Evolutionary conservation across 1,140 invertebrate genomes (phyloP), one percentile per base, ranked within the genome.

Genomic region (Nymphalis io): DNA sequence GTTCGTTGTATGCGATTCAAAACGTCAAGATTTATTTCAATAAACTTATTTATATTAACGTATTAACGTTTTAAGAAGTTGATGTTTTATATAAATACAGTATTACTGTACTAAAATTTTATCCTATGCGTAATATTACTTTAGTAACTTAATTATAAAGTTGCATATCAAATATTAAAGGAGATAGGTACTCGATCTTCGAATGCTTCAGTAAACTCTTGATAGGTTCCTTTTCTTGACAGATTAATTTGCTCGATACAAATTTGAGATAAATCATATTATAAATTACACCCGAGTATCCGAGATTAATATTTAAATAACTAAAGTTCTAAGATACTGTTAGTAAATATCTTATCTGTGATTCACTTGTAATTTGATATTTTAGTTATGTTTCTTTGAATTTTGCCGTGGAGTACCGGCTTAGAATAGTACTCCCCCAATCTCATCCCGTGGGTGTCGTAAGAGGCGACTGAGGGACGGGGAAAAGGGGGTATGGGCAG

Each of bases 161-260:
- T 51, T 51, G 46, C 16, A 51, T 51, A 20, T 51, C 46, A 51
- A 51, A 18, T 51, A 20, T 51, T 51, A 51, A 51, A n/a, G 16
- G 18, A 51, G 46, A 51, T 51, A 51, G 16, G 16, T 20, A 20
- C 46, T 51, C 46, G 46, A 61, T 46, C 60, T 61, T 48, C 10
- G 12, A 61, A 46, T 46, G 42, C 60, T 61, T 61, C 11, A 61
- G 60, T 51, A 46, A 46, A 51, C 42, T 61, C 21, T 61, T 61
- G 42, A 61, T 33, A 63, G 73, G 72, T 76, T 57, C 61, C 60
- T 62, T 72, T 80, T 57, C 72, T 68, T 75, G 74, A 76, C 77
- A 73, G 81, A 83, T 76, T 80, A 77, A 80, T 90, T 51, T 18
- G 16, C 16, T 51, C 46, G 16, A 20, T 51, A 8, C 20, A 10